Conservation (phyloP, 2,888 invertebrate species). For the Eristalinus sepulchralis region DNA sequence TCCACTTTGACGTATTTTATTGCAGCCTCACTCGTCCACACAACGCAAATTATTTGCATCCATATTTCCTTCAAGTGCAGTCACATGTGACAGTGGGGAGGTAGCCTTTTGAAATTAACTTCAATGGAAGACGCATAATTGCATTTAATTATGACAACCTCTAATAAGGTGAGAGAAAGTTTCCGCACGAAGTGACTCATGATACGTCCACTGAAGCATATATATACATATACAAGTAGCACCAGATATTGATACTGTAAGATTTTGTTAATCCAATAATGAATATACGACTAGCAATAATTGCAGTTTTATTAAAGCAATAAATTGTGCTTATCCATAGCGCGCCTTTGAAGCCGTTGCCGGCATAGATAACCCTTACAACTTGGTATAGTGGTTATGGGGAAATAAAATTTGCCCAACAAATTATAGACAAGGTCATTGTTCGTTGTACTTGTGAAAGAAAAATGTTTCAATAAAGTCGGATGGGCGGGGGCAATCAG, state of each 20-base stretch:
- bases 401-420: too few relatives aligned
- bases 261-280: slow-evolving; percentile 63
- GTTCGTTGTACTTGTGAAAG: too few relatives aligned
- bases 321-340: slow-evolving; percentile 28
- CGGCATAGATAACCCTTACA: too few relatives aligned
- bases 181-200: background rate
- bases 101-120: slow-evolving; percentile 34
- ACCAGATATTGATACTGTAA: slow-evolving; percentile 32
- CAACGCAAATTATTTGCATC: background rate
- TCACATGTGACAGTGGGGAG: background rate
- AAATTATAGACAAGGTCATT: too few relatives aligned
- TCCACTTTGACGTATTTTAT: background rate
- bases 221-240: background rate
- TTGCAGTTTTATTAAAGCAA: slow-evolving; percentile 58
- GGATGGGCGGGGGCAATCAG: too few relatives aligned
- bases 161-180: slow-evolving; percentile 29
- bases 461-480: too few relatives aligned
- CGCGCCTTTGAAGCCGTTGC: slow-evolving; percentile 27
- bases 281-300: slow-evolving; percentile 47
- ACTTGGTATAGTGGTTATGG: too few relatives aligned
- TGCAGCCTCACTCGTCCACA: background rate
- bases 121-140: slow-evolving; percentile 39
- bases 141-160: slow-evolving; percentile 35
- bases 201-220: background rate
- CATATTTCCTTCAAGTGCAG: background rate